These are phyloP conservation scores for Plebejus anna DNA, from an alignment of 2,888 invertebrate genomes.

Conservation along the genomic window DNA sequence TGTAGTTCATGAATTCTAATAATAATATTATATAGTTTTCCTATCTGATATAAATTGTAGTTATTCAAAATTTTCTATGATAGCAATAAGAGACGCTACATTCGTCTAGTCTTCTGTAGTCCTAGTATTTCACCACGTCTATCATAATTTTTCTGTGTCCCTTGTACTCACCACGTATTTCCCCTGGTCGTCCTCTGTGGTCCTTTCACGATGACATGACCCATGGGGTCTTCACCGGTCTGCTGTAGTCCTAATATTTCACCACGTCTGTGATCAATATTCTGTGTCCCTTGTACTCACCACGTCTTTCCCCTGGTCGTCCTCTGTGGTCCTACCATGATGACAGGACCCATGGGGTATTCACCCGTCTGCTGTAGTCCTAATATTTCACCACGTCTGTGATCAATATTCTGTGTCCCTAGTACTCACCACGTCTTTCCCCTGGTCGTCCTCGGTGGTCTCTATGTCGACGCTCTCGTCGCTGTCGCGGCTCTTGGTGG, in stretches of 20 bases:
- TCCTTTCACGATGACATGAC: slow-evolving; percentile 47
- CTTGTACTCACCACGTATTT: slow-evolving; percentile 55
- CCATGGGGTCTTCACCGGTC: neutral
- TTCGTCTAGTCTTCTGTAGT: neutral
- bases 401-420: neutral
- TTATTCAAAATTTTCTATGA: no score
- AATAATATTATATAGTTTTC: no score
- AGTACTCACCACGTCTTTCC: slow-evolving; percentile 59
- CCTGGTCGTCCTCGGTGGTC: slow-evolving; percentile 87
- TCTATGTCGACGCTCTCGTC: slow-evolving; percentile 93
- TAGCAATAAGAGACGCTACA: no score
- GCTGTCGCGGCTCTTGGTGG: slow-evolving; percentile 81
- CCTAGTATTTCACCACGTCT: neutral
- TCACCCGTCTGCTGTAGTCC: neutral
- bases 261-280: neutral
- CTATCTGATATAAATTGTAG: no score
- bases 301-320: slow-evolving; percentile 72
- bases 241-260: neutral
- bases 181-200: slow-evolving; percentile 86
- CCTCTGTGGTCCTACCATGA: slow-evolving; percentile 83
- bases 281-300: slow-evolving; percentile 47
- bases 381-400: neutral
- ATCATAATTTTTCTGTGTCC: neutral
- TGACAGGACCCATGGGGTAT: neutral
- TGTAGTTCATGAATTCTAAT: no score